Evolutionary conservation across 2,888 invertebrate species (phyloP).

Genomic region (Operophtera brumata): DNA sequence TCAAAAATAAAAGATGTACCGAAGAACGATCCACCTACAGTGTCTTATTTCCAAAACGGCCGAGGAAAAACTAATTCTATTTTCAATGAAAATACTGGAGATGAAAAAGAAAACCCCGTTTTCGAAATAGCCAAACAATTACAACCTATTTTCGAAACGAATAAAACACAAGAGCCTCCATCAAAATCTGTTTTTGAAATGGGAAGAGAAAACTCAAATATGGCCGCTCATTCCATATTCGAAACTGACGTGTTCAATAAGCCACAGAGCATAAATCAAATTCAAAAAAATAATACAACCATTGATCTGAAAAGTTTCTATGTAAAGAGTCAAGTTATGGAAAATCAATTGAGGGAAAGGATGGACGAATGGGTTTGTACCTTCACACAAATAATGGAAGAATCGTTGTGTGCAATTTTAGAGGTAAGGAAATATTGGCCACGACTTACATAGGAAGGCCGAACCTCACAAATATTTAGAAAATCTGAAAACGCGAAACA

Average conservation of each 20-base stretch:
- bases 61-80: neutral
- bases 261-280: neutral
- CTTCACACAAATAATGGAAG: constrained; percentile 59
- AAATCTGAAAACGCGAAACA: too few relatives aligned
- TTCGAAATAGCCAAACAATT: neutral
- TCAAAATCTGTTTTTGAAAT: constrained; percentile 12
- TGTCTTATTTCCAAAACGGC: neutral
- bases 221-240: neutral
- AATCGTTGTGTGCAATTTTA: constrained; percentile 44
- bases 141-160: constrained; percentile 6
- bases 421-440: constrained; percentile 41
- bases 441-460: too few relatives aligned
- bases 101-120: neutral
- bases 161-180: constrained; percentile 1
- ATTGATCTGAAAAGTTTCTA: constrained; percentile 38
- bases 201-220: constrained; percentile 6
- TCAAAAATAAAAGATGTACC: neutral
- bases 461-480: too few relatives aligned
- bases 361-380: constrained; percentile 54
- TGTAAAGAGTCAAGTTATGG: constrained; percentile 36
- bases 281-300: neutral
- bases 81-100: constrained; percentile 5
- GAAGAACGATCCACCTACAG: neutral
- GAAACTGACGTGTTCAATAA: neutral
- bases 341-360: constrained; percentile 37